A percentile compares a stretch with the other conserved stretches of the same genome.
Conservation (phyloP, 2,797 vertebrate species). For the Eulemur mongoz region DNA sequence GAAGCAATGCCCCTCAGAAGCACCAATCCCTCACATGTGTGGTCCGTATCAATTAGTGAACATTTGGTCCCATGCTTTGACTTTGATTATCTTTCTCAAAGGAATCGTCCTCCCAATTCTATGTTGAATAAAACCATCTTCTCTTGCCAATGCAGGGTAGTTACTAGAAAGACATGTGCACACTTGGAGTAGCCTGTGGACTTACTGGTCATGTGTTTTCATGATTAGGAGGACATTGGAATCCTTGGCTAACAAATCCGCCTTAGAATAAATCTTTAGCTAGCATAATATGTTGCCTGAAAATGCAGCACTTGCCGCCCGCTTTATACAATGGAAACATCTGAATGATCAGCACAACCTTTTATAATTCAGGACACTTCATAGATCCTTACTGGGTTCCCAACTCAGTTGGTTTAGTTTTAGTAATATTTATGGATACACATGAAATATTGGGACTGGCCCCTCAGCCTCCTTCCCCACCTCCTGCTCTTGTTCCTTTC, state of each 20-base stretch:
- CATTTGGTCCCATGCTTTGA: neutral
- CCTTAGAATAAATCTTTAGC: neutral
- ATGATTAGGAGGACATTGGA: neutral
- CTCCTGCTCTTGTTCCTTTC: neutral
- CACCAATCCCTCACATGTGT: neutral
- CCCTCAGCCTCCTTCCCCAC: accelerated
- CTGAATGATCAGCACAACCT: neutral
- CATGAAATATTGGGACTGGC: neutral
- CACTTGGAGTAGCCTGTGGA: neutral
- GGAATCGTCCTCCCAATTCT: neutral
- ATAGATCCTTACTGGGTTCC: neutral
- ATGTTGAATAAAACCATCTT: neutral
- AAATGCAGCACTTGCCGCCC: neutral
- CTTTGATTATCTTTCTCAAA: neutral
- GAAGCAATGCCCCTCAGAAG: neutral
- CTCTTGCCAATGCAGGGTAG: neutral
- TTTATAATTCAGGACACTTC: slow-evolving; percentile 30
- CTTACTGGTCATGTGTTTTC: neutral
- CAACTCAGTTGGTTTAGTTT: slow-evolving; percentile 2
- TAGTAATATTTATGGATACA: slow-evolving; percentile 16
- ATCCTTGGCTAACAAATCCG: neutral
- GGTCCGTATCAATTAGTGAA: neutral
- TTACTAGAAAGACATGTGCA: neutral
- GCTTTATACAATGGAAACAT: neutral
- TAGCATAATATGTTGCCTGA: neutral